These are phyloP conservation scores for Siniperca scherzeri DNA, from an alignment of 2,797 vertebrate species.

Conservation along the genomic window DNA sequence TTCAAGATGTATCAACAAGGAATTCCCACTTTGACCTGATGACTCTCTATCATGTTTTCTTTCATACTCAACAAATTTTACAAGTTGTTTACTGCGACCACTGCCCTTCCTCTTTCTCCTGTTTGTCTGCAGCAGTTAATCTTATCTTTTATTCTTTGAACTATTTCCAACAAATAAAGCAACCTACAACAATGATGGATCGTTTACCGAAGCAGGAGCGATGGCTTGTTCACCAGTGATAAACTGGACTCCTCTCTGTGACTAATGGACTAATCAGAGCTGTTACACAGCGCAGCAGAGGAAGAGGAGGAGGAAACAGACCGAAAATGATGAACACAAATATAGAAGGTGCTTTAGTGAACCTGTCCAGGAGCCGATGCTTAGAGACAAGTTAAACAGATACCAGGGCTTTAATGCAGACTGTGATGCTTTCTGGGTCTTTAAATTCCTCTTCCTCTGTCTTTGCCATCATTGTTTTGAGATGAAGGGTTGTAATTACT, in stretches of 20 bases:
- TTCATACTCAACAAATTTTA: background rate
- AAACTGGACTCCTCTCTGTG: constrained; percentile 63
- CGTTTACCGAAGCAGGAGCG: constrained; percentile 12
- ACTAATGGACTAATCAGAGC: constrained; percentile 69
- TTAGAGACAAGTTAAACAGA: constrained; percentile 6
- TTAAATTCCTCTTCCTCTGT: background rate
- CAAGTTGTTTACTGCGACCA: constrained; percentile 8
- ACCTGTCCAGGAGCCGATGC: background rate
- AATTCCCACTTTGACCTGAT: background rate
- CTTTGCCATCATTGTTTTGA: background rate
- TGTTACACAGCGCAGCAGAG: constrained; percentile 5
- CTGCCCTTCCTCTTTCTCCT: background rate
- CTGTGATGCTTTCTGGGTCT: background rate
- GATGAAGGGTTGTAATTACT: background rate
- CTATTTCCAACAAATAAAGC: constrained; percentile 31
- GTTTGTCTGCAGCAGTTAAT: constrained; percentile 39
- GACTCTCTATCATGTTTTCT: constrained; percentile 4
- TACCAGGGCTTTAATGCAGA: constrained; percentile 5
- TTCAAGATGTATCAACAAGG: background rate
- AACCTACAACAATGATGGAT: constrained; percentile 59
- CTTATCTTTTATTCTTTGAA: constrained; percentile 38
- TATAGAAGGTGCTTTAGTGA: constrained; percentile 21
- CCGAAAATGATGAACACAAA: constrained; percentile 25
- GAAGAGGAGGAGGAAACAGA: constrained; percentile 41
- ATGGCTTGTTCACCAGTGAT: constrained; percentile 63